These are phyloP conservation scores for Knipowitschia caucasica DNA, from an alignment of 2,797 vertebrate species.

Conservation along the genomic window DNA sequence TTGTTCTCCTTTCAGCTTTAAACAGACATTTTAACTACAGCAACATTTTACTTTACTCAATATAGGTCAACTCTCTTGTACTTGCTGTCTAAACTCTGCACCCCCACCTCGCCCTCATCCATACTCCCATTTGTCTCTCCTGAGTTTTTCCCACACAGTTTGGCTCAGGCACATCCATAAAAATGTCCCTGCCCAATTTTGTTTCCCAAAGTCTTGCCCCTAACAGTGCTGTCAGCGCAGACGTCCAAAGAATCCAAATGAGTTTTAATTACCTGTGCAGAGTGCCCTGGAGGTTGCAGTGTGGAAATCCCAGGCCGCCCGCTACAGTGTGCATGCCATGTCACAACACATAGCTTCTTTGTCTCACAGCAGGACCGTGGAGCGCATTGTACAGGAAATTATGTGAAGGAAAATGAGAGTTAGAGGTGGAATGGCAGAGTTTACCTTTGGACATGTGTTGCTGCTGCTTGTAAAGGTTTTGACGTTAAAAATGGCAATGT, in stretches of 20 bases:
- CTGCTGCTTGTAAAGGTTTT: constrained; percentile 28
- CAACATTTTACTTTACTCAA: constrained; percentile 33
- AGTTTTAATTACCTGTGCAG: constrained; percentile 77
- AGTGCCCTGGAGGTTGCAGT: constrained; percentile 65
- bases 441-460: constrained; percentile 30
- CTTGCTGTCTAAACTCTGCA: constrained; percentile 58
- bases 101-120: constrained; percentile 22
- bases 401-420: constrained; percentile 15
- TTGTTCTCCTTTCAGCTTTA: constrained; percentile 31
- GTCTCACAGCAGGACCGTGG: constrained; percentile 58
- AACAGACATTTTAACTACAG: constrained; percentile 36
- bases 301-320: constrained; percentile 65
- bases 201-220: constrained; percentile 60
- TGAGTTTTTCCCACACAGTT: constrained; percentile 31
- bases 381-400: constrained; percentile 16
- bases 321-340: constrained; percentile 59
- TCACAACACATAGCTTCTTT: constrained; percentile 61
- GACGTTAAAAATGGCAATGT: constrained; percentile 17
- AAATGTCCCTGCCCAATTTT: constrained; percentile 64
- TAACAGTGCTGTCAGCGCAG: constrained; percentile 58
- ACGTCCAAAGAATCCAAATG: constrained; percentile 66
- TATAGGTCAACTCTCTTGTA: constrained; percentile 70
- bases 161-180: constrained; percentile 20
- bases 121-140: constrained; percentile 27
- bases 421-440: constrained; percentile 13